These are phyloP conservation scores for Drosophila acutilabella DNA, from an alignment of 2,888 invertebrate species.

Conservation along the genomic window DNA sequence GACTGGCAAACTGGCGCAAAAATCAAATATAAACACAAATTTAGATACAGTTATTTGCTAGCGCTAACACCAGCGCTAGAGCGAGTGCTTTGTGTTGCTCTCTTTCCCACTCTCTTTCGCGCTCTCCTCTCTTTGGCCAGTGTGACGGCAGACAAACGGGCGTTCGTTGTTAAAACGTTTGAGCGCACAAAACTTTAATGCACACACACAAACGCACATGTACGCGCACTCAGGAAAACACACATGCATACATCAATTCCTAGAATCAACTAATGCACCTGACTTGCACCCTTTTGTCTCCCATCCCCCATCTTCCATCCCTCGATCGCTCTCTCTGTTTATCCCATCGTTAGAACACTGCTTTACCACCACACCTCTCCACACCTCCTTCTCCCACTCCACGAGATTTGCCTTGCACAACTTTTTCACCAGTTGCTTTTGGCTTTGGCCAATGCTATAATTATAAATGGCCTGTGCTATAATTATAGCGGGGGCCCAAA, in stretches of 20 bases:
- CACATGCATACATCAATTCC: constrained; percentile 32
- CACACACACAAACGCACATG: background rate
- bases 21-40: constrained; percentile 77
- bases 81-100: background rate
- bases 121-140: constrained; percentile 37
- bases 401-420: constrained; percentile 57
- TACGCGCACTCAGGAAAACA: background rate
- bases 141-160: constrained; percentile 59
- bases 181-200: constrained; percentile 8
- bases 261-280: constrained; percentile 57
- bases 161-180: constrained; percentile 39
- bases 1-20: constrained; percentile 76
- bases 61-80: constrained; percentile 6
- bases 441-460: constrained; percentile 63
- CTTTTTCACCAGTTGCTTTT: constrained; percentile 27
- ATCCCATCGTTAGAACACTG: constrained; percentile 2
- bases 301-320: too few relatives aligned
- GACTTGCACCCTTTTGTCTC: constrained; percentile 20
- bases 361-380: background rate
- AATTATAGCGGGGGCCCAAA: constrained; percentile 71
- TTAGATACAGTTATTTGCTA: constrained; percentile 66
- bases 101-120: constrained; percentile 11
- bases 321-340: background rate
- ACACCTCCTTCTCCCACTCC: constrained; percentile 10
- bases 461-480: constrained; percentile 73